Evolutionary conservation across 2,113 vertebrate genomes (phyloP).

Genomic region (Sceloporus undulatus): DNA sequence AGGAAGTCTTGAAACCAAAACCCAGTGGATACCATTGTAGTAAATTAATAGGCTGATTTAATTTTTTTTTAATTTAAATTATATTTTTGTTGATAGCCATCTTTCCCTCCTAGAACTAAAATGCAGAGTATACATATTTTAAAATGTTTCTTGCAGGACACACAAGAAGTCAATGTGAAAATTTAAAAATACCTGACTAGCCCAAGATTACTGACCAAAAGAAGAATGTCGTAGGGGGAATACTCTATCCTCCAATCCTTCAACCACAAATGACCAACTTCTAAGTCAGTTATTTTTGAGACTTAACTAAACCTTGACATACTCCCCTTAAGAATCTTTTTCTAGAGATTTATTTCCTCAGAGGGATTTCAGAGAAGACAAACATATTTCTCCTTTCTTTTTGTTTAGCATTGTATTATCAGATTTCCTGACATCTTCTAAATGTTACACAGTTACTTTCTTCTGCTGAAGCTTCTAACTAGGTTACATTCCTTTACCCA

Average conservation of each 20-base stretch:
- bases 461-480: conserved; percentile 2
- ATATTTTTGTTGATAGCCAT: not conserved
- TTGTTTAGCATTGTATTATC: conserved; percentile 50
- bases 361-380: conserved; percentile 64
- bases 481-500: not conserved
- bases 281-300: conserved; percentile 67
- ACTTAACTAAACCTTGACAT: conserved; percentile 72
- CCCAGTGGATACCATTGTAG: too few species aligned
- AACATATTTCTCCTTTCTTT: conserved; percentile 69
- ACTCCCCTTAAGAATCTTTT: conserved; percentile 65
- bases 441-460: conserved; percentile 46
- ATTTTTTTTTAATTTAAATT: not conserved
- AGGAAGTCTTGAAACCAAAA: too few species aligned
- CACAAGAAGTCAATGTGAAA: conserved; percentile 63
- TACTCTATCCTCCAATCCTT: conserved; percentile 67
- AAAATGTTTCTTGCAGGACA: conserved; percentile 52
- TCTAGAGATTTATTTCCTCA: conserved; percentile 66
- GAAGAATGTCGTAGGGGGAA: conserved; percentile 65
- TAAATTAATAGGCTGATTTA: not conserved
- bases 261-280: conserved; percentile 64
- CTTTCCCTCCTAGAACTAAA: not conserved
- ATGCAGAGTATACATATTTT: not conserved
- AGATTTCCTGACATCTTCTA: conserved; percentile 62
- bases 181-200: conserved; percentile 59
- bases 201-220: conserved; percentile 64